Conservation (phyloP, 2,888 invertebrate species). For the Drosophila conformis region DNA sequence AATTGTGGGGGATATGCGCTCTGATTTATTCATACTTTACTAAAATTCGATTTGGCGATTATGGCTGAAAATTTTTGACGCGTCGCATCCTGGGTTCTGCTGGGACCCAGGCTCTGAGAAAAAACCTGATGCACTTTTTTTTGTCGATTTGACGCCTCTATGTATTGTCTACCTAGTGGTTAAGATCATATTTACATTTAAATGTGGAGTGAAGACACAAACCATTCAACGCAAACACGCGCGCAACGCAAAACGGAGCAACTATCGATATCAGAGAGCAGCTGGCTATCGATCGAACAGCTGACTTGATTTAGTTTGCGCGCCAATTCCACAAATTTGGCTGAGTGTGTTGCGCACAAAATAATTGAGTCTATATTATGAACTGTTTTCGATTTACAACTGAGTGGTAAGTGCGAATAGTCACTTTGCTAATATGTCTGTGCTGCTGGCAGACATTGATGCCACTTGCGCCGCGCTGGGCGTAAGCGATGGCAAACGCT, state of each 20-base stretch:
- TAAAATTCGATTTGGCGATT: too few relatives aligned
- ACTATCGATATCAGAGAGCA: constrained; percentile 33
- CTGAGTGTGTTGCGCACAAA: constrained; percentile 8
- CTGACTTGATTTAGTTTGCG: constrained; percentile 50
- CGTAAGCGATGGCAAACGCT: constrained; percentile 83
- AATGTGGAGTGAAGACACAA: constrained; percentile 4
- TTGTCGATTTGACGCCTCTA: too few relatives aligned
- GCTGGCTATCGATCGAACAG: constrained; percentile 48
- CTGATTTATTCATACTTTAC: too few relatives aligned
- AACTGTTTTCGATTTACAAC: not conserved
- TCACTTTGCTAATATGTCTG: constrained; percentile 76
- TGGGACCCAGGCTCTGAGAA: too few relatives aligned
- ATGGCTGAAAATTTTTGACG: too few relatives aligned
- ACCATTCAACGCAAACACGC: constrained; percentile 6
- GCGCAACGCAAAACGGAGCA: constrained; percentile 19
- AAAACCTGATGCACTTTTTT: too few relatives aligned
- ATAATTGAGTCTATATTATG: not conserved
- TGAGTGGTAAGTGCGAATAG: not conserved
- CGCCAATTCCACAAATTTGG: constrained; percentile 42
- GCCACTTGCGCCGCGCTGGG: constrained; percentile 85
- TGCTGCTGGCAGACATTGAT: constrained; percentile 84
- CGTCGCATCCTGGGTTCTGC: too few relatives aligned
- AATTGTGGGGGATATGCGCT: not conserved
- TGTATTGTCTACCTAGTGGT: too few relatives aligned
- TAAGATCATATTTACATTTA: not conserved